These are phyloP conservation scores for Drosophila insularis DNA, from an alignment of 1,140 invertebrate species.

Conservation along the genomic window DNA sequence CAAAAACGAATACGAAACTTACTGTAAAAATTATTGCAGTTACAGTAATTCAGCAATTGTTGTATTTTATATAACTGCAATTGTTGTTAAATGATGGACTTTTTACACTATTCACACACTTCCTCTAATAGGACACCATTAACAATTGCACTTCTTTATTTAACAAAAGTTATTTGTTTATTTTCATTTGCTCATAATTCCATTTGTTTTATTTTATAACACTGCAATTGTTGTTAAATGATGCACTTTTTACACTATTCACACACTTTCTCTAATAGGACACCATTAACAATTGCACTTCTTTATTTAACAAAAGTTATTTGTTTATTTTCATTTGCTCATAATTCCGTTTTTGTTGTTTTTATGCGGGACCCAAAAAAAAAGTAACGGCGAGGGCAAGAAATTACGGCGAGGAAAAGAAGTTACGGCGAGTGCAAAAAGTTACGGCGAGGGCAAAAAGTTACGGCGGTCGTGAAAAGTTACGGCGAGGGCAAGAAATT, in stretches of 20 bases:
- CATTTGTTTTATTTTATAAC: slow-evolving; percentile 47
- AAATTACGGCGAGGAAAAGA: too few species aligned
- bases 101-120: neutral
- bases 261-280: neutral
- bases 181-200: neutral
- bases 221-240: slow-evolving; percentile 29
- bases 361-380: too few species aligned
- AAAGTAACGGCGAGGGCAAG: too few species aligned
- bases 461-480: too few species aligned
- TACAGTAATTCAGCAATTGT: slow-evolving; percentile 35
- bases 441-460: too few species aligned
- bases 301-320: neutral
- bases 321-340: neutral
- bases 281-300: neutral
- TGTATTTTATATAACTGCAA: slow-evolving; percentile 54
- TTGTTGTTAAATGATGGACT: slow-evolving; percentile 8
- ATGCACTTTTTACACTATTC: neutral
- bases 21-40: slow-evolving; percentile 65
- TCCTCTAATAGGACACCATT: neutral
- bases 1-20: slow-evolving; percentile 58
- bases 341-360: neutral
- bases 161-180: neutral
- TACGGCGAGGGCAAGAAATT: too few species aligned
- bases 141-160: neutral
- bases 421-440: too few species aligned